Evolutionary conservation across 1,140 invertebrate species (phyloP), one percentile per base, ranked within the genome.

Genomic region (Brachionus plicatilis): DNA sequence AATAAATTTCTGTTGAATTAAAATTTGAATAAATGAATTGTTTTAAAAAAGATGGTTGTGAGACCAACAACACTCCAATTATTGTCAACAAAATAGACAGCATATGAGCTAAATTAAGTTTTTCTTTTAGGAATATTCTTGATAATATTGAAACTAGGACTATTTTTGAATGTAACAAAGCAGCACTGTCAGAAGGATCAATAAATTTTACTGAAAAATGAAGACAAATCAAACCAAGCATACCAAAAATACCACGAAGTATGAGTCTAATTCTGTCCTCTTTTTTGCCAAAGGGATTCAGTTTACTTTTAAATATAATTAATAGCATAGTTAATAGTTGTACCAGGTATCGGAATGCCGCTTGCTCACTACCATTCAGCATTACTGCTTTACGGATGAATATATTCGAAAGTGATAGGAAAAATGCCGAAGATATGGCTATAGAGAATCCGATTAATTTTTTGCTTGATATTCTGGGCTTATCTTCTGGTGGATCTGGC

Each of bases 91-190:
- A 33, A 45, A 82, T 20, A 4, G 41, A 43, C n/a, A 68, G 0
- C 3, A 82, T 8, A 68, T 82, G 79, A 82, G 43, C 65, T 27
- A 82, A 11, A 43, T 45, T 68, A 3, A 82, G 20, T 14, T 82
- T 82, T 68, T 82, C 79, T 20, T 82, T 82, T 43, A 82, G 45
- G 66, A 82, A 82, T n/a, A 82, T 45, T 24, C 79, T 41, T 43
- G 53, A 33, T 24, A 82, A 82, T 14, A 82, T n/a, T 33, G 53
- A 65, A 43, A 82, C 65, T 14, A 82, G 11, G 14, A 82, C 33
- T 43, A 82, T 60, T 29, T 82, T 82, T 14, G 79, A 65, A 45
- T 68, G 79, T 14, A 82, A 65, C 11, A 82, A 12, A 82, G 79
- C 79, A 60, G 43, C 79, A 27, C 37, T 37, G 53, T 82, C 79